These are phyloP conservation scores for Caenorhabditis afra DNA, from an alignment of 2,888 invertebrate genomes.

Conservation along the genomic window DNA sequence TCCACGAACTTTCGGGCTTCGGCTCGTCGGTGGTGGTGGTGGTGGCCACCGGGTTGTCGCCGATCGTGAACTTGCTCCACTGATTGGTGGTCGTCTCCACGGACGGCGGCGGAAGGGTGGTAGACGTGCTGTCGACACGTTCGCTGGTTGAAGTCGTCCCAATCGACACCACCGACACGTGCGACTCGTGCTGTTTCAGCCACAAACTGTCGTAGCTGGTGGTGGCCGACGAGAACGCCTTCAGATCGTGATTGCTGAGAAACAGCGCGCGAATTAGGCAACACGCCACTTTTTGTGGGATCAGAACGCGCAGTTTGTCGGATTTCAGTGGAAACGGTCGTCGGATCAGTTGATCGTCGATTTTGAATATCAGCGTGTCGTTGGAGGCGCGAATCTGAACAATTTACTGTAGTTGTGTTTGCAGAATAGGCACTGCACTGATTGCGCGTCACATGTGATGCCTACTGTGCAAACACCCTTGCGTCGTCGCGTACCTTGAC, in stretches of 20 bases:
- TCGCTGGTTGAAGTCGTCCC: too few relatives aligned
- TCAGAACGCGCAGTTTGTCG: slow-evolving; percentile 14
- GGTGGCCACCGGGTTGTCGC: slow-evolving; percentile 35
- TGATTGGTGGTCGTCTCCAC: slow-evolving; percentile 1
- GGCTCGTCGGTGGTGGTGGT: slow-evolving; percentile 32
- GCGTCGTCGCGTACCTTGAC: slow-evolving; percentile 28
- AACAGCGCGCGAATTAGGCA: slow-evolving; percentile 54
- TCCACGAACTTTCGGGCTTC: slow-evolving; percentile 48
- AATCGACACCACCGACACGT: too few relatives aligned
- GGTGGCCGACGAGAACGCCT: slow-evolving; percentile 28
- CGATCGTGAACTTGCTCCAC: slow-evolving; percentile 52
- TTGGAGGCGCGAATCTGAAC: slow-evolving; percentile 31
- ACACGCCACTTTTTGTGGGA: slow-evolving; percentile 50
- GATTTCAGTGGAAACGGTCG: slow-evolving; percentile 28
- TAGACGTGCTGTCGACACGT: neutral
- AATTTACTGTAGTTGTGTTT: too few relatives aligned
- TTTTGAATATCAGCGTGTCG: slow-evolving; percentile 41
- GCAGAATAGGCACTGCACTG: too few relatives aligned
- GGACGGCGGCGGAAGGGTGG: neutral
- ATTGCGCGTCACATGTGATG: too few relatives aligned
- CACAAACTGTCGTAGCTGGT: neutral
- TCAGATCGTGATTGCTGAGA: slow-evolving; percentile 30
- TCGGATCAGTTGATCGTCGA: slow-evolving; percentile 50
- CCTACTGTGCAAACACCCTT: too few relatives aligned
- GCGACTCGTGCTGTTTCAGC: too few relatives aligned